Percentiles rank a stretch among this genome's conserved stretches.
These are phyloP conservation scores for Vollenhovia emeryi DNA, from an alignment of 1,140 invertebrate genomes.

Conservation along the genomic window DNA sequence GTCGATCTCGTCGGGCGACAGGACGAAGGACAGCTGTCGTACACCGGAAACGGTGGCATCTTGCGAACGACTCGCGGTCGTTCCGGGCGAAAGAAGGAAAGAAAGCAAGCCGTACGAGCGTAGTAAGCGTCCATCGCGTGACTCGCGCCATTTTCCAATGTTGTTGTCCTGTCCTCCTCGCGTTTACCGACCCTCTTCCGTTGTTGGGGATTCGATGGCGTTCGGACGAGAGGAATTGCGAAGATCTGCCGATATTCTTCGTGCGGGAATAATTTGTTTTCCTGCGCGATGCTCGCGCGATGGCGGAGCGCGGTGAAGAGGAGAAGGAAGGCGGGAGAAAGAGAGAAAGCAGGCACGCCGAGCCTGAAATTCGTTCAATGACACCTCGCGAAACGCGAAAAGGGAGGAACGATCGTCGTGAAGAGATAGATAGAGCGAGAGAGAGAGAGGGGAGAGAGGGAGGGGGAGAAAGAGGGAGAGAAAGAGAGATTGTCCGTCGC, in stretches of 20 bases:
- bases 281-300: background rate
- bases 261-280: conserved; percentile 37
- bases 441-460: background rate
- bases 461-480: background rate
- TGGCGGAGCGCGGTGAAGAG: background rate
- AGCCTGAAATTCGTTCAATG: conserved; percentile 30
- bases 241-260: conserved; percentile 27
- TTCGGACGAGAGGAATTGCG: conserved; percentile 11
- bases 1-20: conserved; percentile 52
- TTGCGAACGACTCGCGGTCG: conserved; percentile 68
- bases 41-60: conserved; percentile 72
- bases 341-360: background rate
- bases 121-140: conserved; percentile 55
- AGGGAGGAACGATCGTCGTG: conserved; percentile 1
- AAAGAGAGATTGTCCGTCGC: conserved; percentile 45
- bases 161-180: conserved; percentile 41
- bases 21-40: conserved; percentile 70
- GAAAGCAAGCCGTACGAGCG: background rate
- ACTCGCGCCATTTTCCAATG: conserved; percentile 61
- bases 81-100: conserved; percentile 15
- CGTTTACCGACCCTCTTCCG: conserved; percentile 27
- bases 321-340: background rate
- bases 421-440: background rate
- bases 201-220: background rate
- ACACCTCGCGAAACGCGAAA: conserved; percentile 45